These are phyloP conservation scores for Alitta virens DNA, from an alignment of 2,888 invertebrate genomes.

Conservation along the genomic window DNA sequence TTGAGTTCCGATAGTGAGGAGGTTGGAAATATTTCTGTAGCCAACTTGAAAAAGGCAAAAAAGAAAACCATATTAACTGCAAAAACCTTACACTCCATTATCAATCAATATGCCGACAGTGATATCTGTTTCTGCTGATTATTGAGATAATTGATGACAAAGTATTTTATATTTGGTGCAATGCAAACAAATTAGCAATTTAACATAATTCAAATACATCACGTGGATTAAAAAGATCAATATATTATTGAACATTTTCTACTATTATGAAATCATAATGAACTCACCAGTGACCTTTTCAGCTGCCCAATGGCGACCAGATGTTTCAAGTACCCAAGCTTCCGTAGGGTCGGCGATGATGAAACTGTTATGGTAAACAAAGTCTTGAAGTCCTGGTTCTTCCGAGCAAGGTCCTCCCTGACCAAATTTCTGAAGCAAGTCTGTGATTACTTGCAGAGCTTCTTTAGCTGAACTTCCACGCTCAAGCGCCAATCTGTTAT, in stretches of 20 bases:
- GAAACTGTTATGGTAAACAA: conserved; percentile 73
- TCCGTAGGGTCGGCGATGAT: conserved; percentile 70
- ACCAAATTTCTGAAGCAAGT: conserved; percentile 68
- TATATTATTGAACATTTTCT: too few species aligned
- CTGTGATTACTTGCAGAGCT: conserved; percentile 68
- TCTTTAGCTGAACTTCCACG: conserved; percentile 66
- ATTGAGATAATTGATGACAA: too few species aligned
- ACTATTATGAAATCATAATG: too few species aligned
- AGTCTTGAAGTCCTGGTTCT: conserved; percentile 57
- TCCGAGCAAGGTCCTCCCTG: conserved; percentile 72
- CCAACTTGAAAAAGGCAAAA: conserved; percentile 36
- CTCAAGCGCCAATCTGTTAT: conserved; percentile 69
- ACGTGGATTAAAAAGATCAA: too few species aligned
- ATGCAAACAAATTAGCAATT: too few species aligned
- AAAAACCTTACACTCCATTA: too few species aligned
- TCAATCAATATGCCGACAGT: too few species aligned
- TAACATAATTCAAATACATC: too few species aligned
- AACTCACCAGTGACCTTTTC: conserved; percentile 64
- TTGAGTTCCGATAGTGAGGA: conserved; percentile 40
- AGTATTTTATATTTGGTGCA: too few species aligned
- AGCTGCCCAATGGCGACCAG: conserved; percentile 76
- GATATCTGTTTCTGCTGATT: too few species aligned
- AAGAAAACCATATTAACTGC: too few species aligned
- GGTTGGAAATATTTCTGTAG: conserved; percentile 45
- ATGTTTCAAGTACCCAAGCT: conserved; percentile 77